Conservation (phyloP, 2,888 invertebrate genomes). For the Gymnosoma rotundatum region DNA sequence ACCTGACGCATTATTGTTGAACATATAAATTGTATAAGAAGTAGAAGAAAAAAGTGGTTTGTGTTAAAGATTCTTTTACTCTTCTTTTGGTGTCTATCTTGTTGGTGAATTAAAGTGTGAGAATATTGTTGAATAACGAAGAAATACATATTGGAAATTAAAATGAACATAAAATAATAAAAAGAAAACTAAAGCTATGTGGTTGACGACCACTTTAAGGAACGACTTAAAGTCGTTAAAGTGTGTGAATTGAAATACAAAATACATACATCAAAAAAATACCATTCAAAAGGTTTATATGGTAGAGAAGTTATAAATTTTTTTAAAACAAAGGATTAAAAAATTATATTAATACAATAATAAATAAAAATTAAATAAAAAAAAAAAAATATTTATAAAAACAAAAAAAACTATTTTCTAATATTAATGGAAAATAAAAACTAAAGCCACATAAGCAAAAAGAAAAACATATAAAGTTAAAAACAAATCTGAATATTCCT, state of each 20-base stretch:
- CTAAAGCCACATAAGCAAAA: constrained; percentile 57
- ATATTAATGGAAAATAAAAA: constrained; percentile 11
- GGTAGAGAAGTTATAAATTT: constrained; percentile 45
- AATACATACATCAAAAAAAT: constrained; percentile 35
- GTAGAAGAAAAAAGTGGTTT: constrained; percentile 54
- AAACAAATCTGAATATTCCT: constrained; percentile 29
- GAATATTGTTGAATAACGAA: constrained; percentile 55
- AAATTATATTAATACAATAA: neutral
- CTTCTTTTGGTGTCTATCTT: constrained; percentile 53
- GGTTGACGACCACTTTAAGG: constrained; percentile 69
- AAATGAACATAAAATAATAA: constrained; percentile 62
- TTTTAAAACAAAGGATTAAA: constrained; percentile 47
- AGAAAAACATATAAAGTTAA: constrained; percentile 5
- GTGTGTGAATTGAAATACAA: constrained; percentile 65
- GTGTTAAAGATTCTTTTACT: constrained; percentile 66
- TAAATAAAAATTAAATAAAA: neutral
- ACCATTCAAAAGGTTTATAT: constrained; percentile 43
- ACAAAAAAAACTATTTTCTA: constrained; percentile 17
- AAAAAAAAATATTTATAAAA: constrained; percentile 2
- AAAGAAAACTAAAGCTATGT: constrained; percentile 69
- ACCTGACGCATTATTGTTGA: constrained; percentile 68
- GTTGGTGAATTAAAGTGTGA: constrained; percentile 64
- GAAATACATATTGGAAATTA: constrained; percentile 64
- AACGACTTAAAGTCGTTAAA: constrained; percentile 70
- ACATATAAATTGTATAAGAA: constrained; percentile 58